Evolutionary conservation across 2,888 invertebrate genomes (phyloP), one percentile per base, ranked within the genome.

Genomic region (Napeogenes inachia): DNA sequence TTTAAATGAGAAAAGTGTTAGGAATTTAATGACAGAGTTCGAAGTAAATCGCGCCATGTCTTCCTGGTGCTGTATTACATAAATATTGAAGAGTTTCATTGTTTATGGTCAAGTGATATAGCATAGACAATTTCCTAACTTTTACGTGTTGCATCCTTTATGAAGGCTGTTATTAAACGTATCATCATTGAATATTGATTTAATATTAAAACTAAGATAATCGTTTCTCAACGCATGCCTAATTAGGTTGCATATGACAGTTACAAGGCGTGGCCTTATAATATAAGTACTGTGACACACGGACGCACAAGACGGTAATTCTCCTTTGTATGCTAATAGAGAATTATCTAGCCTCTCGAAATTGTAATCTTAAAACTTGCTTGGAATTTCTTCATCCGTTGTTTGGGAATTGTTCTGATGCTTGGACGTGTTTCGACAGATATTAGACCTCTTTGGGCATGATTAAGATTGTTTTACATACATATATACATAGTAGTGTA

Each of bases 311-410:
- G 81, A 81, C 85, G 82, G 88, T 88, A 88, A 88, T 87, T 81
- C 87, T 82, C 88, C 89, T 89, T 90, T 90, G 89, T 90, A 90
- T 90, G 89, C 88, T 85, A 90, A 88, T 85, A 83, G 80, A 81
- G 86, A 89, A 89, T 90, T 88, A 89, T 90, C 89, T 89, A 89
- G 87, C 85, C 82, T 78, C 80, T 85, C 85, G 82, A 88, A 90
- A 90, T 88, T 87, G 87, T 90, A 89, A 90, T 89, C 90, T 89
- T 78, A 75, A 81, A 86, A 87, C 88, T 82, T 70, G 87, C 84
- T 83, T 81, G 86, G 86, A 87, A 88, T 90, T 90, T 88, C 89
- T 90, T 86, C 89, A 89, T 89, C 84, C 80, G 79, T 84, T 85
- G 85, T 83, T 85, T 73, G 77, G 78, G 75, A 75, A 74, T 76